A percentile compares a stretch with the other conserved stretches of the same genome.
Evolutionary conservation across 2,113 vertebrate species (phyloP).

Genomic region (Azemiops feae): DNA sequence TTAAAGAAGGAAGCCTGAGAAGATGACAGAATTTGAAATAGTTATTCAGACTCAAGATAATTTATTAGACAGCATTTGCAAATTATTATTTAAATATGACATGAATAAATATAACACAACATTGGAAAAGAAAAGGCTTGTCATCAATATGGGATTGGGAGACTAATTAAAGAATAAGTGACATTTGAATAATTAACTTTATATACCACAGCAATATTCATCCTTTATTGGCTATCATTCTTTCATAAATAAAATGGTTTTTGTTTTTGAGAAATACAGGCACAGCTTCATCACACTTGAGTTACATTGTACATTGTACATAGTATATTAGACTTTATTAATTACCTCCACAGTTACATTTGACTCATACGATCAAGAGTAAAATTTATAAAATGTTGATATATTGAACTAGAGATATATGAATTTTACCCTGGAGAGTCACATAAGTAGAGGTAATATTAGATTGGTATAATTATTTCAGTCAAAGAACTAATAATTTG

Average conservation of each 20-base stretch:
- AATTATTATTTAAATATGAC: background rate
- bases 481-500: background rate
- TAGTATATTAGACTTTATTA: background rate
- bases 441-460: background rate
- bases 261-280: background rate
- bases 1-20: no score
- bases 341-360: background rate
- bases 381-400: background rate
- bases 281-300: background rate
- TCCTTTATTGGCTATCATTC: background rate
- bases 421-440: background rate
- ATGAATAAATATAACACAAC: background rate
- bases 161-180: background rate
- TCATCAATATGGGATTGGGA: background rate
- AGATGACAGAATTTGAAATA: background rate
- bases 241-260: background rate
- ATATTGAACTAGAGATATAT: background rate
- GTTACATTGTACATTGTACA: background rate
- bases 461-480: background rate
- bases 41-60: background rate
- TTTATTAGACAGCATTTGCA: background rate
- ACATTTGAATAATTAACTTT: background rate
- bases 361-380: background rate
- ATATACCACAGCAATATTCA: background rate
- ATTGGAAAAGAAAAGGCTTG: background rate